Conservation (phyloP, 1,140 invertebrate genomes). For the Pachypeltis micranthus region DNA sequence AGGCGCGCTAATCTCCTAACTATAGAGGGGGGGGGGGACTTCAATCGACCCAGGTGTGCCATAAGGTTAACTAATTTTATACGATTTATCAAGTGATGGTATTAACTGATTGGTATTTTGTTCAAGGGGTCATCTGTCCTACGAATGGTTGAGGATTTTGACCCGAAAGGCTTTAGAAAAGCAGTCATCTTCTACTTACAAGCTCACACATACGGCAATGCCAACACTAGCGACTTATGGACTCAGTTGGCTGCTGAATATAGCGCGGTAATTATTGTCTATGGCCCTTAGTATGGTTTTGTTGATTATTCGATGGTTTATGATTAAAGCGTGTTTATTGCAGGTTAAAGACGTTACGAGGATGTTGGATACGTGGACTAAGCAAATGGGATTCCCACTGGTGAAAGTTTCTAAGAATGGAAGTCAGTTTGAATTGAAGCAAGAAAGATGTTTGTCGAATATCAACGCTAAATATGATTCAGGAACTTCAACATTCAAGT, state of each 20-base stretch:
- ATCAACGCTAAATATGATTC: constrained; percentile 40
- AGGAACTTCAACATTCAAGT: constrained; percentile 47
- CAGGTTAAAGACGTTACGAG: constrained; percentile 36
- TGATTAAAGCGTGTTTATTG: not conserved
- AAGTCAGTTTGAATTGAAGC: constrained; percentile 48
- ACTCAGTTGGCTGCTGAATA: constrained; percentile 40
- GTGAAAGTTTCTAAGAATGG: constrained; percentile 46
- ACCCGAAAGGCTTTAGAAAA: constrained; percentile 53
- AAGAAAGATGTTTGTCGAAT: constrained; percentile 60
- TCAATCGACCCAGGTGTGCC: too few relatives aligned
- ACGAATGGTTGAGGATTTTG: constrained; percentile 79
- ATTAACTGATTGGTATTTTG: constrained; percentile 9
- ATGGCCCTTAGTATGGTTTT: not conserved
- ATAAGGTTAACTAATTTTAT: too few relatives aligned
- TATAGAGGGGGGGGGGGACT: too few relatives aligned
- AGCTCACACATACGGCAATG: constrained; percentile 56
- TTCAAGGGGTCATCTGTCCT: constrained; percentile 71
- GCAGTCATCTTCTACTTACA: constrained; percentile 57
- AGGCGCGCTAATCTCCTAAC: too few relatives aligned
- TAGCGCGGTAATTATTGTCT: constrained; percentile 18
- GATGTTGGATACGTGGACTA: constrained; percentile 87
- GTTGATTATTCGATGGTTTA: constrained; percentile 26
- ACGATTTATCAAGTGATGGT: too few relatives aligned
- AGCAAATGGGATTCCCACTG: constrained; percentile 83
- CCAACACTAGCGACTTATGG: constrained; percentile 68